These are phyloP conservation scores for Ceramica pisi DNA, from an alignment of 2,888 invertebrate species.

Conservation along the genomic window DNA sequence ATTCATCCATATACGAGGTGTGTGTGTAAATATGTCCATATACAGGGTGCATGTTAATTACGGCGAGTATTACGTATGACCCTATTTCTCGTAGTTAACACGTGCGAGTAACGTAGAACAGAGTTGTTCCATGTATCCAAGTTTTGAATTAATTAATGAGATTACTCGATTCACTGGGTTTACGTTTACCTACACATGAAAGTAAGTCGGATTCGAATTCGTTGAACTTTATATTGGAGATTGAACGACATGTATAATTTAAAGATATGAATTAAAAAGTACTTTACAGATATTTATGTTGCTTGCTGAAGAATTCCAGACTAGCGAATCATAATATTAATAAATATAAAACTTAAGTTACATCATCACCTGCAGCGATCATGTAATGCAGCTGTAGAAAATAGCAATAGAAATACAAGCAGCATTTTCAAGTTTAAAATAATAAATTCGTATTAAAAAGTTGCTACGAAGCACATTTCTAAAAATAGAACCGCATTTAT, in stretches of 20 bases:
- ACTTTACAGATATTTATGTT: background rate
- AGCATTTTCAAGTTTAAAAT: background rate
- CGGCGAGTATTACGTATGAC: conserved; percentile 29
- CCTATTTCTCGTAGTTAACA: conserved; percentile 31
- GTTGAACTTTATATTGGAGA: conserved; percentile 38
- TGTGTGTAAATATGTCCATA: background rate
- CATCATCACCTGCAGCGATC: background rate
- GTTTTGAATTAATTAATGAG: conserved; percentile 61
- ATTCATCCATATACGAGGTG: background rate
- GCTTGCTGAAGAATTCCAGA: no score
- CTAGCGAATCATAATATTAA: no score
- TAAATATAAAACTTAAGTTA: background rate
- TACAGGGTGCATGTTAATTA: conserved; percentile 35
- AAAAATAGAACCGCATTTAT: conserved; percentile 20
- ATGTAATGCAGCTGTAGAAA: background rate
- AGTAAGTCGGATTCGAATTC: conserved; percentile 8
- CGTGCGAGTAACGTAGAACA: conserved; percentile 21
- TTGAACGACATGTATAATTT: conserved; percentile 9
- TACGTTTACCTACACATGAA: conserved; percentile 18
- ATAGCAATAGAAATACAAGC: background rate
- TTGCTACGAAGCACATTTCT: background rate
- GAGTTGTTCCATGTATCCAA: conserved; percentile 39
- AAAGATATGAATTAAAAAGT: background rate
- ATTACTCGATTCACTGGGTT: conserved; percentile 54
- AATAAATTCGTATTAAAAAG: background rate